Evolutionary conservation across 2,113 vertebrate genomes (phyloP), one percentile per base, ranked within the genome.

Genomic region (Callithrix jacchus): DNA sequence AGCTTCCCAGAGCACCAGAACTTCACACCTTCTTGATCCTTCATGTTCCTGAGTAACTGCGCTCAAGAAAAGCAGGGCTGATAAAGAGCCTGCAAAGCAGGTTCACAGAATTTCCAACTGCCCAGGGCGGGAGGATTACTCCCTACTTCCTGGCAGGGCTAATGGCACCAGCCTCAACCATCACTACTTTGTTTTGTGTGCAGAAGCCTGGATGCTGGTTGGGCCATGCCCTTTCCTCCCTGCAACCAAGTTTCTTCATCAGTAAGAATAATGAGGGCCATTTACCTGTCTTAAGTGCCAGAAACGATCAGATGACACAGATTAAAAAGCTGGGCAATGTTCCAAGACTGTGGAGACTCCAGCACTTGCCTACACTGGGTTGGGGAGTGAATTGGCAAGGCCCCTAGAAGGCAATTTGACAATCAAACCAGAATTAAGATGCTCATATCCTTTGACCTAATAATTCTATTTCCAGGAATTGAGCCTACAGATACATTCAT

Each of bases 11-110:
- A 47, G 2, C 40, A 70, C 35, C 10, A 25, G 52, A 10, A 40
- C 54, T 87, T 83, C 52, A 82, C 87, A 25, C 45, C 49, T 30
- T 96, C 89, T 97, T 42, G 77, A 79, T 56, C 93, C 79, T 88
- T 81, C 42, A 64, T 49, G 82, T 86, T 94, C 79, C 87, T 64
- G 37, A 94, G 40, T 94, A 74, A 74, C 45, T 47, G 56, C 32
- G 79, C 49, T 82, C 18, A 35, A 74, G 95, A 89, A 86, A 94
- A 93, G 40, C 54, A 32, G 25, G 32, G 37, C 21, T 61, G 21
- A 68, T 30, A 56, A 86, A 80, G 27, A 96, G 52, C 6, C 32
- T 84, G 21, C 32, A 86, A 66, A 82, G 61, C 11, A 47, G 68
- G n/a, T 21, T 47, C 77, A 37, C 0, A 11, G 64, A n/a, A 92